Evolutionary conservation across 2,113 vertebrate genomes (phyloP), one percentile per base, ranked within the genome.

Genomic region (Patagioenas fasciata): DNA sequence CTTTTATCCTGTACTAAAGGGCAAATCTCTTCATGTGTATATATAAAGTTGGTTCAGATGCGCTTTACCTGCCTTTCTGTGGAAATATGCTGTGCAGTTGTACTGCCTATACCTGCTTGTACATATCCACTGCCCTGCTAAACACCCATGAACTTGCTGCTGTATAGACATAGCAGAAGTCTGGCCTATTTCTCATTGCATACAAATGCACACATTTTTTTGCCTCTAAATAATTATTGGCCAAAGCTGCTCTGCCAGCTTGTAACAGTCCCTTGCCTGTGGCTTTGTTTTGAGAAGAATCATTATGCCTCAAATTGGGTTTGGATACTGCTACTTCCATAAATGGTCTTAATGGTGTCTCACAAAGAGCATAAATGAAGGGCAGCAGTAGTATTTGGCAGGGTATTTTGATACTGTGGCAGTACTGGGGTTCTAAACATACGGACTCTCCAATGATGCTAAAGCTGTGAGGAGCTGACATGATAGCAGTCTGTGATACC

Each of bases 201-300:
- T 88, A 65, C 19, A 80, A 83, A 93, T 84, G 83, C 75, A 71
- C 75, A 44, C 31, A 4, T 95, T 95, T 97, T 91, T 88, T 91
- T 88, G 29, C 57, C 42, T 36, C 60, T 66, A 54, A 77, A 29
- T 78, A 88, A 88, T 74, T 92, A 64, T 51, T 67, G 72, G 34
- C 64, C 65, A 74, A 23, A 87, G 77, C 72, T 78, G 21, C 65
- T 91, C 42, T 85, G 78, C 73, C 84, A 91, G 89, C 78, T 80
- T 85, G 28, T 89, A 87, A 53, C 48, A 82, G 78, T 72, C 61
- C 53, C 65, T 89, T 54, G 86, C 73, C 78, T 61, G n/a, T 91
- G 70, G 84, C 91, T 95, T 95, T 95, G 73, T 95, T 90, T 85
- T 80, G 74, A 69, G 81, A 87, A 92, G 80, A 89, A 92, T 69